Base-by-base conservation (phyloP, 2,888 invertebrate genomes). In the Patella caerulea region DNA sequence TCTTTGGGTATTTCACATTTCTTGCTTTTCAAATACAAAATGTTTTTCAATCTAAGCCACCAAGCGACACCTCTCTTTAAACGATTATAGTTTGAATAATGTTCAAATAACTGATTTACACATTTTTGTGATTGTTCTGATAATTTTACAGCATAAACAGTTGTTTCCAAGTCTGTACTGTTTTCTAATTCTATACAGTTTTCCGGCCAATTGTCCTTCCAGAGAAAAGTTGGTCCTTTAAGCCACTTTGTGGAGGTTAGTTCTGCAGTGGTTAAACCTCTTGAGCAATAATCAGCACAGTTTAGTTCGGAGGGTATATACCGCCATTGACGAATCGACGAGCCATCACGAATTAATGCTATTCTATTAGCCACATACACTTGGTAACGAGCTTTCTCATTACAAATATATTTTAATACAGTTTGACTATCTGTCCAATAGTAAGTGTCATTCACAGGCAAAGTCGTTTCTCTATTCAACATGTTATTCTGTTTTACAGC, bases 21-120 rank as follows among this genome's bases (percentile, higher is more conserved):
- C 45, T 45, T 45, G 45, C 45, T 45, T 45, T 45, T 45, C 45
- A 45, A 45, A 45, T 45, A 45, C 9, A 45, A 45, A 45, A 45
- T 45, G 34, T 45, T 71, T 71, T 71, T 71, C 71, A n/a, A 45
- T 71, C 45, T 71, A 15, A 19, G 15, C 71, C 29, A 71, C 29
- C 17, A 71, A 45, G 71, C 29, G 17, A 15, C 45, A 45, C n/a
- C 29, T 15, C 45, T n/a, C 71, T n/a, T 29, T 14, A 72, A 14
- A 1, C n/a, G 53, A 45, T 53, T 17, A 14, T 24, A 53, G 52
- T 24, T n/a, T 72, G 45, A 52, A 24, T 17, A 53, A 15, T 24
- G 45, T 72, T 29, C 15, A 17, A 72, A 15, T 52, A 5, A 53
- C 54, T 52, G 45, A 45, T 9, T 45, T 0, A 45, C 45, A 45